Percentiles rank a stretch among this genome's conserved stretches.
Conservation (phyloP, 2,113 vertebrate genomes). For the Electrona antarctica region DNA sequence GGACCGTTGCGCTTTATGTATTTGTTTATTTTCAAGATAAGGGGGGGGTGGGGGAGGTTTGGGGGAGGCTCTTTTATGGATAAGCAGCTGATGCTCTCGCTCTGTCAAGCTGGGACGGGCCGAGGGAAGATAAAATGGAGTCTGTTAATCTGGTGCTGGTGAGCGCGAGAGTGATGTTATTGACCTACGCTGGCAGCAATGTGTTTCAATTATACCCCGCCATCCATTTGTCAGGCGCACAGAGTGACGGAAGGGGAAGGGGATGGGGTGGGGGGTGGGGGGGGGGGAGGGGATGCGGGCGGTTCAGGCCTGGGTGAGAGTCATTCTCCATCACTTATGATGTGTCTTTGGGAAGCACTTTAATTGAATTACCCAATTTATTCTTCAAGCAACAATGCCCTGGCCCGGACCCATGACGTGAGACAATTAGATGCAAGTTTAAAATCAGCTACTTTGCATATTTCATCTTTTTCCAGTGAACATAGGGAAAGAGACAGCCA, state of each 20-base stretch:
- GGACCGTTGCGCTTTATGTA: constrained; percentile 81
- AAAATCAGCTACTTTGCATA: constrained; percentile 92
- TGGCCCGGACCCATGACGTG: constrained; percentile 93
- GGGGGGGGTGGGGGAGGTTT: constrained; percentile 59
- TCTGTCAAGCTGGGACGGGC: constrained; percentile 88
- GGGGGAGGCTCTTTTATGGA: constrained; percentile 88
- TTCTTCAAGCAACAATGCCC: constrained; percentile 99
- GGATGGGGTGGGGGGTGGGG: constrained; percentile 36
- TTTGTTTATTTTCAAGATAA: constrained; percentile 89
- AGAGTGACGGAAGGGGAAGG: constrained; percentile 80
- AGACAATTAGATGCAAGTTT: constrained; percentile 98
- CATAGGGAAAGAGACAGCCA: constrained; percentile 46
- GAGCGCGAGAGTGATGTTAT: constrained; percentile 92
- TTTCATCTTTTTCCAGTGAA: constrained; percentile 77
- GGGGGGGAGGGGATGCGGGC: constrained; percentile 80
- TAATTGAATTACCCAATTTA: constrained; percentile 99
- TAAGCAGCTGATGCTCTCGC: constrained; percentile 93
- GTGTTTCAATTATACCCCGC: constrained; percentile 99
- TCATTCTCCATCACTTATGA: constrained; percentile 98
- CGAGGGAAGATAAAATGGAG: constrained; percentile 84
- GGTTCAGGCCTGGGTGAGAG: constrained; percentile 98
- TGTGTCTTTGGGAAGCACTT: constrained; percentile 97
- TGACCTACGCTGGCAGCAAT: constrained; percentile 99
- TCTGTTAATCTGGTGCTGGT: constrained; percentile 95
- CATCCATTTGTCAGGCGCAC: constrained; percentile 98